Percentiles rank a stretch among this genome's conserved stretches.
Conservation (phyloP, 2,888 invertebrate species). For the Busseola fusca region DNA sequence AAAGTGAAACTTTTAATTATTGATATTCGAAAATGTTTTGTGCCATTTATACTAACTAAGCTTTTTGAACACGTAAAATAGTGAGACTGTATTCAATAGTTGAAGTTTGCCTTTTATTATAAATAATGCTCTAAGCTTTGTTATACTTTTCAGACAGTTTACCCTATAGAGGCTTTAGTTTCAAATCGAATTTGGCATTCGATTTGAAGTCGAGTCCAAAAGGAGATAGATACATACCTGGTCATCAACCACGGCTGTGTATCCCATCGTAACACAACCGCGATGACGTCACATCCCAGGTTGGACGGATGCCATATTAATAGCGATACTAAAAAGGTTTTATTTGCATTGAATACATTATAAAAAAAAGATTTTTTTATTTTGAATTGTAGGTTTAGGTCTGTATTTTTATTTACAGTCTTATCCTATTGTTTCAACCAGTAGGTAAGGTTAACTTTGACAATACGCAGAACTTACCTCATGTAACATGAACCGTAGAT, state of each 20-base stretch:
- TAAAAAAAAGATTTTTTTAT: slow-evolving; percentile 6
- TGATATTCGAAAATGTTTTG: slow-evolving; percentile 57
- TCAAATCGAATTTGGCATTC: no score
- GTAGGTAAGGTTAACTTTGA: background rate
- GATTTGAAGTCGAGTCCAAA: no score
- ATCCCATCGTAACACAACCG: slow-evolving; percentile 1
- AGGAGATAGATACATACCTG: no score
- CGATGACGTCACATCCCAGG: background rate
- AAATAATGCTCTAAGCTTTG: background rate
- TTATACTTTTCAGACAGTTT: background rate
- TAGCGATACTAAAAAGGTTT: slow-evolving; percentile 9
- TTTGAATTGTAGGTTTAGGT: no score
- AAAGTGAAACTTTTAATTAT: slow-evolving; percentile 69
- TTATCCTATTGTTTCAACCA: background rate
- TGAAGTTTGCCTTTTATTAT: background rate
- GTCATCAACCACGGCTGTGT: background rate
- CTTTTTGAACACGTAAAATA: slow-evolving; percentile 22
- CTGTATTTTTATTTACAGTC: background rate
- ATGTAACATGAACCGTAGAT: background rate
- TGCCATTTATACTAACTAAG: slow-evolving; percentile 21
- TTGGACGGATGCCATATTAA: slow-evolving; percentile 9
- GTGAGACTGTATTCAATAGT: background rate
- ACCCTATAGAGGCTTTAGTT: background rate
- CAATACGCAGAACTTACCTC: background rate
- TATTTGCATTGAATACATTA: background rate